Percentiles rank a stretch among this genome's conserved stretches.
phyloP scores from a whole-genome alignment of 1,140 invertebrate species.

The Pachypsylla venusta region DNA sequence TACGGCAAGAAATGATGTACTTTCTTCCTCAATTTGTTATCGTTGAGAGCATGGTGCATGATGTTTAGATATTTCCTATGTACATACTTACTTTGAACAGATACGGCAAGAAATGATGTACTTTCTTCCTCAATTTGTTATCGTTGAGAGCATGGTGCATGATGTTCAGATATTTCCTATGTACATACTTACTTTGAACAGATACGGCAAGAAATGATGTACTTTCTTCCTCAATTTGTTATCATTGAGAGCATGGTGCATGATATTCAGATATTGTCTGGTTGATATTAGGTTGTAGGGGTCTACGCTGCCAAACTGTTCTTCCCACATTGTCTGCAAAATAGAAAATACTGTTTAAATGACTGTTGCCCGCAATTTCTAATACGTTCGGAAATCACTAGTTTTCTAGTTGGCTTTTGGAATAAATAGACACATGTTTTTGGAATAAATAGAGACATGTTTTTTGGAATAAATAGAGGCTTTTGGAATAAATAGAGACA shows the following conservation, averaged over 20 bases:
- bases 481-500: no score
- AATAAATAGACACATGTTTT: no score
- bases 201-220: constrained; percentile 56
- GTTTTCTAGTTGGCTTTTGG: no score
- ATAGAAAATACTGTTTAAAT: no score
- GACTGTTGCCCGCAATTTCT: no score
- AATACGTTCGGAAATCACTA: no score
- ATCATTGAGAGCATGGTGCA: constrained; percentile 64
- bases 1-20: constrained; percentile 59
- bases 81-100: constrained; percentile 49
- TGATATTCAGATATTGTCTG: constrained; percentile 61
- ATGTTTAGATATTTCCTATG: constrained; percentile 44
- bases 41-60: constrained; percentile 63
- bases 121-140: constrained; percentile 49
- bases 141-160: constrained; percentile 67
- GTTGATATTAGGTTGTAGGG: constrained; percentile 63
- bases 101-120: constrained; percentile 57
- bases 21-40: constrained; percentile 50
- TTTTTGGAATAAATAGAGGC: no score
- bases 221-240: constrained; percentile 50
- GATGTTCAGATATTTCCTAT: constrained; percentile 44
- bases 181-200: constrained; percentile 48
- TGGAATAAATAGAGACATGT: no score
- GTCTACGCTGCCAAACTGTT: constrained; percentile 64
- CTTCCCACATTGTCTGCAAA: constrained; percentile 56